Conservation (phyloP, 2,113 vertebrate genomes). For the Crotalus tigris region DNA sequence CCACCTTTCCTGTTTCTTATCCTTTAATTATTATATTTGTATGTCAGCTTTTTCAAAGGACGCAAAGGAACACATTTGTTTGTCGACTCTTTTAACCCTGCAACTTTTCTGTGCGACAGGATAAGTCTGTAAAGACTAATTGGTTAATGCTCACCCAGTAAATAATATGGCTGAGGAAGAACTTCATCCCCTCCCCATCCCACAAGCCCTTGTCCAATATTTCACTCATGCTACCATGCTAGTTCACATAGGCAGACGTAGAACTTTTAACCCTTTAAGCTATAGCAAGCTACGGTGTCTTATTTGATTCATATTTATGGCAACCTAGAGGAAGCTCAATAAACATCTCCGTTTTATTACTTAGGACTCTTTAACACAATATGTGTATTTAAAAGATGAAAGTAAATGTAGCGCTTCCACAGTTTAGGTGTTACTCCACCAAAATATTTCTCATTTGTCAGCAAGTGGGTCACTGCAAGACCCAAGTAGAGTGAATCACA, state of each 20-base stretch:
- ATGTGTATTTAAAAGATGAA: background rate
- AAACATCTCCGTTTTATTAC: background rate
- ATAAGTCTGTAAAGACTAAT: background rate
- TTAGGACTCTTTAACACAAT: background rate
- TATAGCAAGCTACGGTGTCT: background rate
- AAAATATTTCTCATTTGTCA: background rate
- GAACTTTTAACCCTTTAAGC: background rate
- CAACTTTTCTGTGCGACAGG: background rate
- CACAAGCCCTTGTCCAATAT: background rate
- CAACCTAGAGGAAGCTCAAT: too few species aligned
- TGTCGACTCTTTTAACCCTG: background rate
- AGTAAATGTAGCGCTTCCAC: background rate
- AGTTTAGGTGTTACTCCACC: background rate
- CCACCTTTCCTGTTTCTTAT: slow-evolving; percentile 29
- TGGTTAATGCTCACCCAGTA: background rate
- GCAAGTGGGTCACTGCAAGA: background rate
- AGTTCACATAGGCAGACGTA: background rate
- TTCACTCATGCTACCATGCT: background rate
- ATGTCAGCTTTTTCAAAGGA: background rate
- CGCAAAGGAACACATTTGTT: background rate
- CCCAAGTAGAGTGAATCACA: background rate
- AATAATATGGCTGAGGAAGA: background rate
- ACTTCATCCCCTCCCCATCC: background rate
- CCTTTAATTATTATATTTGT: background rate
- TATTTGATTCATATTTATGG: background rate